Percentiles rank a stretch among this genome's conserved stretches.
Conservation (phyloP, 2,797 vertebrate genomes). For the Falco rusticolus region DNA sequence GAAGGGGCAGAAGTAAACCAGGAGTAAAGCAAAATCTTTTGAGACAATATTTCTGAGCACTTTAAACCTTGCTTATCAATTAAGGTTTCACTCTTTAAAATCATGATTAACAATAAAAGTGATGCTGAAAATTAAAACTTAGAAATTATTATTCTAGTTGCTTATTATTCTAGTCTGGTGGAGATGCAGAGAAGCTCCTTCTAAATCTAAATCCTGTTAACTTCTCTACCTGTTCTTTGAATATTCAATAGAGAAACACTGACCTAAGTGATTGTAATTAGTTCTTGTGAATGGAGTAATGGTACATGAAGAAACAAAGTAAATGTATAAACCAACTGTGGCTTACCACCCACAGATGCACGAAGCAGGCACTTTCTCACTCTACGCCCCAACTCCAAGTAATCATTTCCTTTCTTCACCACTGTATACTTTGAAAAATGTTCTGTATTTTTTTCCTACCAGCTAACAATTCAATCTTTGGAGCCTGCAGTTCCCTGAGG, state of each 20-base stretch:
- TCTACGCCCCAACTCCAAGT: constrained; percentile 23
- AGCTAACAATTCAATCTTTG: constrained; percentile 49
- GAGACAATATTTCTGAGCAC: background rate
- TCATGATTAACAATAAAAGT: background rate
- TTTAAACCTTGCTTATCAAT: background rate
- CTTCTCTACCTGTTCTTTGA: background rate
- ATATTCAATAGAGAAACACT: background rate
- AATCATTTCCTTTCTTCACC: constrained; percentile 65
- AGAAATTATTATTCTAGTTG: background rate
- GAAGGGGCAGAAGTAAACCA: constrained; percentile 10
- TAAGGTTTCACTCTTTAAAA: constrained; percentile 2
- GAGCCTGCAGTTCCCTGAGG: constrained; percentile 22
- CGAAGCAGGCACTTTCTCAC: constrained; percentile 37
- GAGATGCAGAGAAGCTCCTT: constrained; percentile 14
- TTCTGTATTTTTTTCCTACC: constrained; percentile 36
- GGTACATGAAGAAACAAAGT: constrained; percentile 46
- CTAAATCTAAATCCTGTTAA: background rate
- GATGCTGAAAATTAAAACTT: background rate
- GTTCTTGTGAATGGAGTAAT: constrained; percentile 15
- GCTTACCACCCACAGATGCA: constrained; percentile 43
- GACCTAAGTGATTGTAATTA: constrained; percentile 47
- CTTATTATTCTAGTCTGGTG: background rate
- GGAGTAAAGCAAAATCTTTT: background rate
- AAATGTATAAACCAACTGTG: constrained; percentile 18
- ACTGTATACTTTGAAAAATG: constrained; percentile 49